Evolutionary conservation across 2,888 invertebrate species (phyloP).

Genomic region (Drosophila falleni): DNA sequence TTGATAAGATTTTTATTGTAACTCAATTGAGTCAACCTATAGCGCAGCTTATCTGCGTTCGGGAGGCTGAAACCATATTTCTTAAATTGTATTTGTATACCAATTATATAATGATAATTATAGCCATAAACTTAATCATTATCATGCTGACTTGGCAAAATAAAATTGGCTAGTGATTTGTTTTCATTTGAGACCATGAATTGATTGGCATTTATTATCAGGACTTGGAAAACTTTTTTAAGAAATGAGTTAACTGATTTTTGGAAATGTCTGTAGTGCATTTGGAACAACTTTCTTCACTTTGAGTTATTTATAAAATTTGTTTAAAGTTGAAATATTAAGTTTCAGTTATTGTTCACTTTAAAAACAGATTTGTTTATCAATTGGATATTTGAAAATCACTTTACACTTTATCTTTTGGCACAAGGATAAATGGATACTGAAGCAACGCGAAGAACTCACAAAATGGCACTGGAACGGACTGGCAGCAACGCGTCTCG

Average conservation of each 20-base stretch:
- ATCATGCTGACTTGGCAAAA: constrained; percentile 39
- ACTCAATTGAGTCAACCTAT: constrained; percentile 9
- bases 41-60: constrained; percentile 4
- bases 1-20: constrained; percentile 29
- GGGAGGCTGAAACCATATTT: constrained; percentile 3
- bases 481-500: constrained; percentile 36
- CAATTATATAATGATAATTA: constrained; percentile 5
- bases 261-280: not conserved
- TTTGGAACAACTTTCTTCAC: not conserved
- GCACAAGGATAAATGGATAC: constrained; percentile 20
- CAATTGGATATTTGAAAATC: not conserved
- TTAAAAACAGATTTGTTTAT: not conserved
- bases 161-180: not conserved
- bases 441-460: constrained; percentile 28
- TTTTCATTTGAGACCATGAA: constrained; percentile 24
- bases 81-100: constrained; percentile 9
- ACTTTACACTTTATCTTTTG: not conserved
- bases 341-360: not conserved
- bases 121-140: constrained; percentile 19
- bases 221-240: not conserved
- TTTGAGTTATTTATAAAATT: not conserved
- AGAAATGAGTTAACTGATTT: not conserved
- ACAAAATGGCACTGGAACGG: constrained; percentile 44
- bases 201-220: constrained; percentile 3
- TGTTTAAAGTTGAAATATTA: not conserved